Percentiles rank a stretch among this genome's conserved stretches.
Conservation (phyloP, 1,140 invertebrate species). For the Aphaenogaster floridana region DNA sequence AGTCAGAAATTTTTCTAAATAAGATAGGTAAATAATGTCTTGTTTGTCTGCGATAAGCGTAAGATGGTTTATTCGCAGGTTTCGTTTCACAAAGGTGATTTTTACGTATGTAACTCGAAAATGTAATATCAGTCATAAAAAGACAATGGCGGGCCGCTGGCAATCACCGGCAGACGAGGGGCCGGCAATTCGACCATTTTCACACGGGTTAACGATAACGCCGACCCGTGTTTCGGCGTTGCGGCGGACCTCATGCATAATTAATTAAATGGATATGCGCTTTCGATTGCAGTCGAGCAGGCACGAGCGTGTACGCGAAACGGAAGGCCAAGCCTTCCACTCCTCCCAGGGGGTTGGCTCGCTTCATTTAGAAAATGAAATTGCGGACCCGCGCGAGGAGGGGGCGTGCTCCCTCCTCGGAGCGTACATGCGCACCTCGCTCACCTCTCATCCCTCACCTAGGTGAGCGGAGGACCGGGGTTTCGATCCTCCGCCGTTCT, state of each 20-base stretch:
- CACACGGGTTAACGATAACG: slow-evolving; percentile 73
- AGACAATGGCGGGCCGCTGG: not conserved
- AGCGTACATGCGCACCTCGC: slow-evolving; percentile 81
- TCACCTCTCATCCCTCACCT: slow-evolving; percentile 68
- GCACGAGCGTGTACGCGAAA: slow-evolving; percentile 45
- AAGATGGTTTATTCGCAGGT: not conserved
- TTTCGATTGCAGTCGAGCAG: slow-evolving; percentile 81
- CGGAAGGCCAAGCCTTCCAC: slow-evolving; percentile 67
- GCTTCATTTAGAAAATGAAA: slow-evolving; percentile 81
- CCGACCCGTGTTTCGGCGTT: slow-evolving; percentile 75
- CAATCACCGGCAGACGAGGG: slow-evolving; percentile 38
- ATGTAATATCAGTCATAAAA: slow-evolving; percentile 2
- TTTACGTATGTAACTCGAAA: not conserved
- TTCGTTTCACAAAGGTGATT: not conserved
- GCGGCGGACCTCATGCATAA: slow-evolving; percentile 80
- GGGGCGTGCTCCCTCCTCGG: slow-evolving; percentile 80
- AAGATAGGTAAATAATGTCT: not conserved
- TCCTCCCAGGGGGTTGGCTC: slow-evolving; percentile 67
- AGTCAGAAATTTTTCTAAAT: not conserved
- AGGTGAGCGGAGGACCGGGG: slow-evolving; percentile 68
- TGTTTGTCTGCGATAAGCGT: not conserved
- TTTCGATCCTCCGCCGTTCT: slow-evolving; percentile 72
- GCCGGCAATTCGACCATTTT: slow-evolving; percentile 39
- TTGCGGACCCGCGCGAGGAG: slow-evolving; percentile 74
- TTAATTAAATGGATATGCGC: slow-evolving; percentile 84